These are phyloP conservation scores for Zaprionus vittiger DNA, from an alignment of 1,140 invertebrate species.

Conservation along the genomic window DNA sequence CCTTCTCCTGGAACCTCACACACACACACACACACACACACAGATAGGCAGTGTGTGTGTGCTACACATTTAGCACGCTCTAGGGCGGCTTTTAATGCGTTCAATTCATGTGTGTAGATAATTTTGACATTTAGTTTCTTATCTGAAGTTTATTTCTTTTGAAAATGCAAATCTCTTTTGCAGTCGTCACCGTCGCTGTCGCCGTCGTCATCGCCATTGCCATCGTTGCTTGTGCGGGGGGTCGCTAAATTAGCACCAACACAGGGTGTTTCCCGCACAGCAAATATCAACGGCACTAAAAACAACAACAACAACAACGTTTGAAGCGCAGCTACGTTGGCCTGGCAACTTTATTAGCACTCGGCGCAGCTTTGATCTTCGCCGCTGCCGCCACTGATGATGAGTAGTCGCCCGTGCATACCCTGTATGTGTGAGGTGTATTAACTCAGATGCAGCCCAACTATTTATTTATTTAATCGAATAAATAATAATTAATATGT, in stretches of 20 bases:
- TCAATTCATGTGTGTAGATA: conserved; percentile 70
- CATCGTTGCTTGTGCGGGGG: conserved; percentile 34
- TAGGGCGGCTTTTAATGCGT: conserved; percentile 49
- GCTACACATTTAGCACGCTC: conserved; percentile 10
- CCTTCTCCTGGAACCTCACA: not conserved
- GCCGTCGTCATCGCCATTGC: not conserved
- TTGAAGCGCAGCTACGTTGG: conserved; percentile 7
- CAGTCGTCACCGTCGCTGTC: not conserved
- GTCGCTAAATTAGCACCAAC: conserved; percentile 75
- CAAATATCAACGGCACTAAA: conserved; percentile 16
- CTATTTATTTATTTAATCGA: too few relatives aligned
- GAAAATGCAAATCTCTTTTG: conserved; percentile 62
- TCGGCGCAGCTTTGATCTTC: conserved; percentile 61
- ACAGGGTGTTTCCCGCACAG: conserved; percentile 26
- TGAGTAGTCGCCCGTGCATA: conserved; percentile 14
- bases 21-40: not conserved
- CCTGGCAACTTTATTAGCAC: conserved; percentile 74
- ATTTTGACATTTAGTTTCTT: conserved; percentile 78
- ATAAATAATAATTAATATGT: too few relatives aligned
- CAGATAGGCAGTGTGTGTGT: not conserved
- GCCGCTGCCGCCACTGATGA: conserved; percentile 37
- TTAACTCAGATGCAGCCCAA: too few relatives aligned
- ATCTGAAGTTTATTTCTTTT: conserved; percentile 72
- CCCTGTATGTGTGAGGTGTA: not conserved
- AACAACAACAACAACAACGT: conserved; percentile 16